Evolutionary conservation across 2,113 vertebrate species (phyloP).

Genomic region (Passer domesticus): DNA sequence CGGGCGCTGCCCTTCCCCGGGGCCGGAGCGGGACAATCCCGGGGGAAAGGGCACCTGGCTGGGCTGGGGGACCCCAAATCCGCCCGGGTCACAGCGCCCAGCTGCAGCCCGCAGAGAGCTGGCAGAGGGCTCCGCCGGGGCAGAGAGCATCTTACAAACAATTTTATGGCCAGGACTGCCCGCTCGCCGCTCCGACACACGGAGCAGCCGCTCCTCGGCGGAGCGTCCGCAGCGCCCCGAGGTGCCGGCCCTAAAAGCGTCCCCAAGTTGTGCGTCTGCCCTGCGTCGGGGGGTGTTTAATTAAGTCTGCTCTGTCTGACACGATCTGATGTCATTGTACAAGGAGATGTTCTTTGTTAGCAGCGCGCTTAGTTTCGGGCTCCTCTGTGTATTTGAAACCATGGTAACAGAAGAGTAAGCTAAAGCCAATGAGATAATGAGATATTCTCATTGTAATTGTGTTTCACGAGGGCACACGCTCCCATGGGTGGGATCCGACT

Average conservation of each 20-base stretch:
- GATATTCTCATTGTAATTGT: slow-evolving; percentile 88
- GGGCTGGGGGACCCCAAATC: neutral
- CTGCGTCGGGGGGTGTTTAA: slow-evolving; percentile 79
- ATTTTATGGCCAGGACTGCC: accelerated
- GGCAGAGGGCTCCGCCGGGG: neutral
- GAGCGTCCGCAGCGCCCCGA: neutral
- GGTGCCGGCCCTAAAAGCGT: slow-evolving; percentile 56
- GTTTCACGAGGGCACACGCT: slow-evolving; percentile 82
- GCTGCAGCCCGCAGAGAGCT: accelerated
- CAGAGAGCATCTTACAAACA: accelerated
- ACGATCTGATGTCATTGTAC: slow-evolving; percentile 87
- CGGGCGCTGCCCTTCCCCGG: neutral
- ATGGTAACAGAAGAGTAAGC: slow-evolving; percentile 88
- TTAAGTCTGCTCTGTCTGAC: slow-evolving; percentile 82
- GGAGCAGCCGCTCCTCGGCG: neutral
- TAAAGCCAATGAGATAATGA: slow-evolving; percentile 90
- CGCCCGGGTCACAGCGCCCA: accelerated
- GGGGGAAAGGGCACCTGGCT: neutral
- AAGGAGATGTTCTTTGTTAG: slow-evolving; percentile 88
- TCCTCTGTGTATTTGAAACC: slow-evolving; percentile 89
- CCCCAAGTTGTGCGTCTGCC: slow-evolving; percentile 73
- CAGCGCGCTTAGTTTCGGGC: slow-evolving; percentile 78
- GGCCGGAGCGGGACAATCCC: accelerated
- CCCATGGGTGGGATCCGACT: slow-evolving; percentile 82
- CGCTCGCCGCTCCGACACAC: neutral